Conservation (phyloP, 2,797 vertebrate genomes). For the Glyptemys insculpta region DNA sequence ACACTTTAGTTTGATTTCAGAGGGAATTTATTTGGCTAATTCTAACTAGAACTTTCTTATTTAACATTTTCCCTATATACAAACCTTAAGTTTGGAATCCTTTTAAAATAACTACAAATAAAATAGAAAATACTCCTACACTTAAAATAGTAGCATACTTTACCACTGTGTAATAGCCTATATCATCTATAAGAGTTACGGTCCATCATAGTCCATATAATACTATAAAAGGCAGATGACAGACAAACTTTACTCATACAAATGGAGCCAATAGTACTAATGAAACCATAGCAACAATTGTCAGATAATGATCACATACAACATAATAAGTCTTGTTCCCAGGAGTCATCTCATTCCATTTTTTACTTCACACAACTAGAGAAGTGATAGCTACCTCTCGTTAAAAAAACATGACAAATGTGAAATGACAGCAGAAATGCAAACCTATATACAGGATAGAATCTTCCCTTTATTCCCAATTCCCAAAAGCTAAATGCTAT, state of each 20-base stretch:
- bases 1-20: background rate
- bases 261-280: background rate
- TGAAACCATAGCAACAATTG: constrained; percentile 19
- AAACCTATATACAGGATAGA: constrained; percentile 2
- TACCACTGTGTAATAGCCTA: fast-evolving
- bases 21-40: background rate
- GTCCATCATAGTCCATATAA: background rate
- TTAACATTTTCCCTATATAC: background rate
- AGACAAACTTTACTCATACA: background rate
- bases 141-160: background rate
- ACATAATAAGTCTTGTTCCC: background rate
- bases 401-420: background rate
- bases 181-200: background rate
- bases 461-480: constrained; percentile 41
- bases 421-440: constrained; percentile 23
- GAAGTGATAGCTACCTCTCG: background rate
- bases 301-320: background rate
- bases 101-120: background rate
- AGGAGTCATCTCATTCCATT: background rate
- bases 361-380: background rate
- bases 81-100: background rate
- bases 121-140: background rate
- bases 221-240: fast-evolving
- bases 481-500: background rate
- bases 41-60: background rate